These are phyloP conservation scores for Argyrosomus japonicus DNA, from an alignment of 2,113 vertebrate species.

Conservation along the genomic window DNA sequence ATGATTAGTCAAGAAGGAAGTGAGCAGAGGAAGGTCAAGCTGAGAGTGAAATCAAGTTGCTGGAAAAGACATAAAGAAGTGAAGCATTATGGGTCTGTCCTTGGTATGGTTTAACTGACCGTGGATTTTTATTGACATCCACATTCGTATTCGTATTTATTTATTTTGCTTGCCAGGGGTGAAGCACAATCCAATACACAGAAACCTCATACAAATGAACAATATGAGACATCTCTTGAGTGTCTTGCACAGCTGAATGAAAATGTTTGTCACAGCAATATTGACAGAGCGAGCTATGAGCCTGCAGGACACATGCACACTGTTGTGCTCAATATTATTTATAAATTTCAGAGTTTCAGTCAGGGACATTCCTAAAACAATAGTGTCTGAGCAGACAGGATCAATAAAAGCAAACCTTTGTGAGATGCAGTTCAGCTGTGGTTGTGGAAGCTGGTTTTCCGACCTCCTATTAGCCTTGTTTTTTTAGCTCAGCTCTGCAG, in stretches of 20 bases:
- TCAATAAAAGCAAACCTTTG: slow-evolving; percentile 8
- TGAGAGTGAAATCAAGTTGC: not conserved
- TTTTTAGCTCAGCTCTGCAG: slow-evolving; percentile 13
- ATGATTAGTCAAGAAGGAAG: slow-evolving; percentile 24
- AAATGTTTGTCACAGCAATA: slow-evolving; percentile 21
- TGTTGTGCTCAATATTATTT: not conserved
- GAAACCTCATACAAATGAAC: slow-evolving; percentile 17
- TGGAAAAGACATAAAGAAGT: slow-evolving; percentile 14
- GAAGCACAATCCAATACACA: slow-evolving; percentile 17
- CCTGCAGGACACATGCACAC: not conserved
- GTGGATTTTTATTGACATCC: slow-evolving; percentile 27
- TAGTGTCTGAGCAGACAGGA: not conserved
- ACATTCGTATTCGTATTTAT: slow-evolving; percentile 8
- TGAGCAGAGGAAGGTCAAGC: slow-evolving; percentile 22
- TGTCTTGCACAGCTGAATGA: slow-evolving; percentile 21
- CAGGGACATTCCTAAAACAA: not conserved
- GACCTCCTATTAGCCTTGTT: not conserved
- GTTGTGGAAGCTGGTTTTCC: not conserved
- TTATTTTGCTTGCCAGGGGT: slow-evolving; percentile 10
- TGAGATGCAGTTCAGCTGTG: not conserved
- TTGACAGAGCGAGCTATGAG: not conserved
- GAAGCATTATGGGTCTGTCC: not conserved
- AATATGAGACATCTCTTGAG: slow-evolving; percentile 2
- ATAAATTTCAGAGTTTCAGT: slow-evolving; percentile 2
- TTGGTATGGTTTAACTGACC: slow-evolving; percentile 2